phyloP scores from a whole-genome alignment of 1,140 invertebrate species.

The Penaeus japonicus region DNA sequence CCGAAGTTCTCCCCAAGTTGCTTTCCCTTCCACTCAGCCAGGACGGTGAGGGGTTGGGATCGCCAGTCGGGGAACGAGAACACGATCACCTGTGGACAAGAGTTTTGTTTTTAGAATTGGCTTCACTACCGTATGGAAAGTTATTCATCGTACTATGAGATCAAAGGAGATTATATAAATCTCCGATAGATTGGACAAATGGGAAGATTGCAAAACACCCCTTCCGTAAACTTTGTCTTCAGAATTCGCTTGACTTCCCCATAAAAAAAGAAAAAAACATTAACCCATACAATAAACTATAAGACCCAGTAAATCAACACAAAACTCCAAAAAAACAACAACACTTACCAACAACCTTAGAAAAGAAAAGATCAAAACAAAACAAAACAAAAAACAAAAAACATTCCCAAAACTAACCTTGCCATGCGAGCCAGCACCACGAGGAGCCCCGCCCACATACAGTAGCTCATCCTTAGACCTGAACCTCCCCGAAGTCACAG shows the following conservation, averaged over 20 bases:
- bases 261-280: too few species aligned
- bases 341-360: not conserved
- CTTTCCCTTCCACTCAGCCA: slow-evolving; percentile 65
- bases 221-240: too few species aligned
- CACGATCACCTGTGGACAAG: slow-evolving; percentile 61
- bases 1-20: slow-evolving; percentile 84
- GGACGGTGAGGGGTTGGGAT: slow-evolving; percentile 58
- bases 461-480: slow-evolving; percentile 63
- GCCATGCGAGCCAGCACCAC: slow-evolving; percentile 64
- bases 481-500: slow-evolving; percentile 69
- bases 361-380: not conserved
- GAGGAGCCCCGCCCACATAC: slow-evolving; percentile 69
- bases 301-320: too few species aligned
- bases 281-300: too few species aligned
- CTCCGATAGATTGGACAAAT: too few species aligned
- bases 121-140: not conserved
- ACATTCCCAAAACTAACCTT: slow-evolving; percentile 62
- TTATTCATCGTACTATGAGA: too few species aligned
- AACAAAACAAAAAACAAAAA: not conserved
- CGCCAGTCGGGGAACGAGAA: slow-evolving; percentile 60
- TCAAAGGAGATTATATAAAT: too few species aligned
- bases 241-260: too few species aligned
- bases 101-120: not conserved
- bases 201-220: too few species aligned
- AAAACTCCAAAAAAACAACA: too few species aligned